phyloP scores from a whole-genome alignment of 1,140 invertebrate species.

The Hyles euphorbiae region DNA sequence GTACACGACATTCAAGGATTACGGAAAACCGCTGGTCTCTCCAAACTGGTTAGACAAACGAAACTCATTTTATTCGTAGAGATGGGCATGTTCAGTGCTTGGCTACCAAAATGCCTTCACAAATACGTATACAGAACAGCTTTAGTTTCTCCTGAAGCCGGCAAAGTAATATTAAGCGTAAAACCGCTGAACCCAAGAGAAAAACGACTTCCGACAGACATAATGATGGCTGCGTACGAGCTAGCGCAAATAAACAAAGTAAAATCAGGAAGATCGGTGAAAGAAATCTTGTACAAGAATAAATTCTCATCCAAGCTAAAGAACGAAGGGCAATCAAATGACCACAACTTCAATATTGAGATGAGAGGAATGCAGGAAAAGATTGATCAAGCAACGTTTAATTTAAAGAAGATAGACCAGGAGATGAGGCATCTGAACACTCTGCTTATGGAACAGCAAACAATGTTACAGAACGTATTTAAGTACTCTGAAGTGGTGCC shows the following conservation, averaged over 20 bases:
- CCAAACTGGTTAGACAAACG: constrained; percentile 81
- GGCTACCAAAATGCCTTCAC: constrained; percentile 73
- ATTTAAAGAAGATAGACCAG: constrained; percentile 67
- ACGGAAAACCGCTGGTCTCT: constrained; percentile 80
- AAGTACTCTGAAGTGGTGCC: constrained; percentile 35
- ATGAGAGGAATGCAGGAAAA: constrained; percentile 67
- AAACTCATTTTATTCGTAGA: constrained; percentile 82
- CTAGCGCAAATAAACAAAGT: constrained; percentile 74
- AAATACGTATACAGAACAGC: constrained; percentile 74
- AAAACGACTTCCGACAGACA: constrained; percentile 79
- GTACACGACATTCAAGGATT: constrained; percentile 82
- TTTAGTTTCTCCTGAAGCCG: constrained; percentile 74
- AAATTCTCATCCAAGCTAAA: constrained; percentile 54
- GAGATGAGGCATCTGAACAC: constrained; percentile 64
- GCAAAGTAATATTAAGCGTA: constrained; percentile 77
- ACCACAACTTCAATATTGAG: constrained; percentile 57
- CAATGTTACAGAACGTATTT: constrained; percentile 50
- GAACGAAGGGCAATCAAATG: constrained; percentile 41
- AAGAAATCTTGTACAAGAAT: constrained; percentile 60
- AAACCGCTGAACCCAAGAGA: constrained; percentile 81
- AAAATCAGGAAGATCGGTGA: constrained; percentile 53
- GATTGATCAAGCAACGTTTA: constrained; percentile 65
- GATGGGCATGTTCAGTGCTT: constrained; percentile 78
- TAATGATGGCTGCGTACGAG: constrained; percentile 79
- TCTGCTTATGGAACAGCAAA: constrained; percentile 55